Conservation (phyloP, 2,113 vertebrate species). For the Ceuthmochares aereus region DNA sequence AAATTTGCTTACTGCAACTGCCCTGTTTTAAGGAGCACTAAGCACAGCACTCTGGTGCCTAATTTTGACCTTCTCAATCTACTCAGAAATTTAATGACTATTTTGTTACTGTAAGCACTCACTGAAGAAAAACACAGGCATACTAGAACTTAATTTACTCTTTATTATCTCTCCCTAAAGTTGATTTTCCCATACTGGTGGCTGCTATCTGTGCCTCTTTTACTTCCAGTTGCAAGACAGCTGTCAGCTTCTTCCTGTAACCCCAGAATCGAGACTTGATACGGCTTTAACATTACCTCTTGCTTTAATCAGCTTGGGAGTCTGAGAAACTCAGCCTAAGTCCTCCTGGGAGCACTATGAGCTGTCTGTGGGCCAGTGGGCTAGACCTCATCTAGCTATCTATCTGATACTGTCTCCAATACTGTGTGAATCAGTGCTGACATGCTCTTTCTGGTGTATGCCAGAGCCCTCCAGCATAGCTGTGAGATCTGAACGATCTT, state of each 20-base stretch:
- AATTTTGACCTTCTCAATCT: background rate
- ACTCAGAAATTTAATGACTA: background rate
- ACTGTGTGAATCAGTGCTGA: slow-evolving; percentile 66
- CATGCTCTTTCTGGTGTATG: slow-evolving; percentile 54
- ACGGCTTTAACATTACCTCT: slow-evolving; percentile 76
- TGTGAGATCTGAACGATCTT: slow-evolving; percentile 42
- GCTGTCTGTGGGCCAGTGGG: slow-evolving; percentile 66
- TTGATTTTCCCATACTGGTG: slow-evolving; percentile 37
- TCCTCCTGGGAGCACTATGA: slow-evolving; percentile 72
- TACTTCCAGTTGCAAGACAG: slow-evolving; percentile 76
- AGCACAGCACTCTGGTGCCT: background rate
- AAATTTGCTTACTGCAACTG: background rate
- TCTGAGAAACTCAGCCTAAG: slow-evolving; percentile 73
- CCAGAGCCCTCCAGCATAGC: slow-evolving; percentile 59
- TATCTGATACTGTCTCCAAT: slow-evolving; percentile 74
- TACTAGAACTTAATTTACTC: background rate
- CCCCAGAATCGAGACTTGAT: slow-evolving; percentile 67
- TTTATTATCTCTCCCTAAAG: background rate
- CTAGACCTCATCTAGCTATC: slow-evolving; percentile 71
- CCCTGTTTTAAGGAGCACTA: background rate
- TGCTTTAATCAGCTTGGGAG: slow-evolving; percentile 77
- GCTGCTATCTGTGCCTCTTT: slow-evolving; percentile 47
- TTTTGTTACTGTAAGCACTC: background rate
- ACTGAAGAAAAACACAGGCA: background rate
- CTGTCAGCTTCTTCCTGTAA: slow-evolving; percentile 73